These are phyloP conservation scores for Clarias platycephalus DNA, from an alignment of 2,797 vertebrate species.

Conservation along the genomic window DNA sequence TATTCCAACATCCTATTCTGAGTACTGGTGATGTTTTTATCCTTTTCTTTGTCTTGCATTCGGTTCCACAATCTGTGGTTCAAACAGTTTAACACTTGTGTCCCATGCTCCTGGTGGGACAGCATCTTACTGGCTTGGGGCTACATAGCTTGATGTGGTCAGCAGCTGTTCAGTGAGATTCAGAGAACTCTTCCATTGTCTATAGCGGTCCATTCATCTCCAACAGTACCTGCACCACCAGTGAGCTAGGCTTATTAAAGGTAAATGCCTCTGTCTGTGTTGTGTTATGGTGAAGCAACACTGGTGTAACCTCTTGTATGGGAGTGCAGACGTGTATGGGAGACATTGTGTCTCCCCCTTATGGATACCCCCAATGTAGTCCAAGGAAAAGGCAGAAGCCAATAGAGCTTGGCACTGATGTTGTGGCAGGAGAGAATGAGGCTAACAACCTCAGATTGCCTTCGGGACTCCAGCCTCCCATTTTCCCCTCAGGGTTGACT, in stretches of 20 bases:
- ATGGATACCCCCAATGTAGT: not conserved
- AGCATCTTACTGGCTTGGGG: not conserved
- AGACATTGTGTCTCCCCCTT: not conserved
- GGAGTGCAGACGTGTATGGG: not conserved
- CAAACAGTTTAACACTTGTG: not conserved
- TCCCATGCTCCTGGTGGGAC: not conserved
- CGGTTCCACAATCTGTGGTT: not conserved
- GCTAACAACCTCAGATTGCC: not conserved
- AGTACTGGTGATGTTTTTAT: not conserved
- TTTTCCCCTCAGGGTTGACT: not conserved
- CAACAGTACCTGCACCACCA: not conserved
- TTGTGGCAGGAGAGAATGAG: not conserved
- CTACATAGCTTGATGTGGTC: not conserved
- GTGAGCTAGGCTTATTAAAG: not conserved
- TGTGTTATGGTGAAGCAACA: not conserved
- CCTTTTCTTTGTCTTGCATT: not conserved
- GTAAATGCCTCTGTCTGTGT: not conserved
- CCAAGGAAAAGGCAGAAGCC: not conserved
- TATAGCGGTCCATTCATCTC: not conserved
- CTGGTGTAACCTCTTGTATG: not conserved
- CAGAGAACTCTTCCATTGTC: too few relatives aligned
- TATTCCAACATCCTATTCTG: not conserved
- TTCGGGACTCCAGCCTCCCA: not conserved
- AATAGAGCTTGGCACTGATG: not conserved
- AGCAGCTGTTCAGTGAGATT: not conserved